phyloP scores from a whole-genome alignment of 2,888 invertebrate species.

The Eupithecia exiguata region DNA sequence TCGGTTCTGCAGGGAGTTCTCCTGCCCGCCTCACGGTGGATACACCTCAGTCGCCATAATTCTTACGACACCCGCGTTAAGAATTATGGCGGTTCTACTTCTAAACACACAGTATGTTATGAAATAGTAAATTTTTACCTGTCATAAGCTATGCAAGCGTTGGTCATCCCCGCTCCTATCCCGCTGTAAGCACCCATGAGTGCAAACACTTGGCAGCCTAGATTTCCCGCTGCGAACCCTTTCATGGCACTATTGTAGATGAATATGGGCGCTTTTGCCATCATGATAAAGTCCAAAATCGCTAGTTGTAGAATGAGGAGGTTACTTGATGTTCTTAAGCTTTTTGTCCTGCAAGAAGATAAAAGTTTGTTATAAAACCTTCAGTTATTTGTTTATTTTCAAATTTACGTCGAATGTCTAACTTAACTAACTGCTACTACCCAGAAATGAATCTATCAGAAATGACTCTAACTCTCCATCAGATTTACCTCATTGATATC shows the following conservation, averaged over 20 bases:
- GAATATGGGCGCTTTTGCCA: conserved; percentile 93
- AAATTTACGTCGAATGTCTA: no score
- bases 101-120: not conserved
- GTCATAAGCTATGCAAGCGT: conserved; percentile 94
- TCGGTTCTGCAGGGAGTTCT: no score
- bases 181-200: conserved; percentile 91
- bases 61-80: no score
- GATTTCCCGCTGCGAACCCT: conserved; percentile 89
- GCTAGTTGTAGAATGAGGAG: conserved; percentile 93
- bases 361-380: not conserved
- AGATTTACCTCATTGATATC: no score
- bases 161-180: conserved; percentile 91
- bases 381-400: not conserved
- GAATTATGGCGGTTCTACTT: no score
- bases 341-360: conserved; percentile 84
- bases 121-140: conserved; percentile 74
- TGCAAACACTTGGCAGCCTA: conserved; percentile 90
- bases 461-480: not conserved
- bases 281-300: conserved; percentile 93
- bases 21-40: no score
- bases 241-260: conserved; percentile 92
- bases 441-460: not conserved
- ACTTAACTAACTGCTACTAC: no score
- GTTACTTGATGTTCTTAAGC: conserved; percentile 91
- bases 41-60: no score